Base-by-base conservation (phyloP, 2,113 vertebrate genomes). In the Sterna hirundo region DNA sequence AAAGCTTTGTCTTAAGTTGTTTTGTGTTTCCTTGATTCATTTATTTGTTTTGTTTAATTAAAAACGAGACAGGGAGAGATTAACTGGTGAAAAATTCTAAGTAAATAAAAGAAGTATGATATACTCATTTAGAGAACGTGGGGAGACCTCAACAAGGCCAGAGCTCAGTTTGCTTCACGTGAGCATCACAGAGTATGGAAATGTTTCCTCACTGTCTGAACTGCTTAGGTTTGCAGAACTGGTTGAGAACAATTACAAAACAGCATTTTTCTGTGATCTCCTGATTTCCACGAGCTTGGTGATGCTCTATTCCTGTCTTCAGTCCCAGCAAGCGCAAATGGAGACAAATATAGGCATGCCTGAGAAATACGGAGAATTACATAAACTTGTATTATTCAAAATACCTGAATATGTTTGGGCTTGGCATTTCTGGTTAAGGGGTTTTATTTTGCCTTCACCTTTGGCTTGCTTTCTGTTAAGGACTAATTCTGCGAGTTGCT, bases 241-340 rank as follows among this genome's bases (percentile, higher is more conserved):
- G 61, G 52, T 46, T 51, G 58, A 69, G 69, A 92, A 51, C 29
- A 90, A 76, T 95, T 94, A 87, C 74, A 94, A 91, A 87, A 36
- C 42, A 90, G 51, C 83, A 74, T 94, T 97, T 86, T 92, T 75
- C 81, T 82, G 46, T 79, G 80, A 79, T 91, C 61, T 83, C 38
- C 88, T 69, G 70, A 69, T 94, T 95, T 86, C 66, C 89, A 57
- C 1, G 4, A 82, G 66, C 66, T 80, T 55, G 34, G 12, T 65
- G 90, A 61, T 93, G 57, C 81, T 72, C 49, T 72, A 1, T 87
- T 82, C 34, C 74, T 74, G 46, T 36, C 70, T 58, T 94, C 83
- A 58, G n/a, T 70, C 85, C 26, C 85, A 71, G 60, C 15, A 68
- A 90, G 66, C 5, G 1, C 51, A 57, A 85, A 44, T 29, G n/a